Conservation (phyloP, 2,797 vertebrate species). For the Taenioides sp. region DNA sequence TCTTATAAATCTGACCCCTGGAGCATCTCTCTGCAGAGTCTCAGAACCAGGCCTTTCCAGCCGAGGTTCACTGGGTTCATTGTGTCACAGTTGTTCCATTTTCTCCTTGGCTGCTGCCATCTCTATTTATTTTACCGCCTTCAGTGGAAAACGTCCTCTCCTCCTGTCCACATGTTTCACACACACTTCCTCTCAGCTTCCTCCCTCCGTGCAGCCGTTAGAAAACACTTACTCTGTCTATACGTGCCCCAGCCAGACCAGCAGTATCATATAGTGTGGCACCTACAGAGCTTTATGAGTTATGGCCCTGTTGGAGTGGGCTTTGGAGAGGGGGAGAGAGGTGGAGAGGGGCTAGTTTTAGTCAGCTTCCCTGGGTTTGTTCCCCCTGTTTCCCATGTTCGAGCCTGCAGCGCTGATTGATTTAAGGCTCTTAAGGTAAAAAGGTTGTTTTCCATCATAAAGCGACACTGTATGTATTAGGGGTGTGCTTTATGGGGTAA, state of each 20-base stretch:
- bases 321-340: slow-evolving; percentile 5
- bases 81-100: slow-evolving; percentile 30
- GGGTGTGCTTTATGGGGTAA: neutral
- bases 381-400: slow-evolving; percentile 17
- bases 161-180: slow-evolving; percentile 35
- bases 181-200: slow-evolving; percentile 64
- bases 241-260: slow-evolving; percentile 37
- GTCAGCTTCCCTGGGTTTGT: slow-evolving; percentile 14
- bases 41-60: slow-evolving; percentile 20
- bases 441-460: slow-evolving; percentile 11
- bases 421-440: slow-evolving; percentile 37
- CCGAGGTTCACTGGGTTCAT: slow-evolving; percentile 49
- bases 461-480: neutral
- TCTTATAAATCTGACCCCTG: neutral
- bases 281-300: slow-evolving; percentile 54
- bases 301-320: slow-evolving; percentile 37
- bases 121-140: slow-evolving; percentile 54
- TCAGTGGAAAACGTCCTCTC: slow-evolving; percentile 49
- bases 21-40: neutral
- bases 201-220: slow-evolving; percentile 64
- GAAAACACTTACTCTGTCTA: slow-evolving; percentile 32
- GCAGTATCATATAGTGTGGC: slow-evolving; percentile 24
- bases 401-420: slow-evolving; percentile 18
- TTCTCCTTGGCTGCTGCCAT: slow-evolving; percentile 36
- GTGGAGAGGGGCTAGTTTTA: slow-evolving; percentile 6